Base-by-base conservation (phyloP, 2,113 vertebrate genomes). In the Tringa solitaria region DNA sequence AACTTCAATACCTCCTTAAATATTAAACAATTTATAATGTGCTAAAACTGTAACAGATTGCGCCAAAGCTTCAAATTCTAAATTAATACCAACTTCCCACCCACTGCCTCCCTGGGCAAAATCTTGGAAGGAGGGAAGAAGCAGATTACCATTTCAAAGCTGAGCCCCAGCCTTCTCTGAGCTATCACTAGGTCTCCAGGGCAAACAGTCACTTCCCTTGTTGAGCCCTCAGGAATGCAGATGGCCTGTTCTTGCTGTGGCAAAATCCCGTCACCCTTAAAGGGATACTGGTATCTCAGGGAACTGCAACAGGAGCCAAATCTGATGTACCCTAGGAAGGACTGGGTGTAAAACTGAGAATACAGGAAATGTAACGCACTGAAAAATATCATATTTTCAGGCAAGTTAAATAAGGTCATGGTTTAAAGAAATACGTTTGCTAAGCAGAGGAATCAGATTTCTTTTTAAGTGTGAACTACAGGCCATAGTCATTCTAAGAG, bases 61-160 rank as follows among this genome's bases (percentile, higher is more conserved):
- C 2, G 12, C 73, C 77, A 73, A 92, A 89, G 86, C 95, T 96
- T 85, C 73, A 67, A 86, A 95, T 68, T 81, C 96, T 95, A 96
- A 95, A 96, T 96, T 95, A 96, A 96, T 48, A 94, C 79, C 83
- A 67, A 37, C 88, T 75, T 93, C 88, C 92, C 93, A 96, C 93
- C 90, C 95, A 95, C 95, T 35, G 85, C 87, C 90, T 95, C 88
- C 83, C 82, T 81, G 59, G 86, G 90, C 88, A 92, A 90, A 92
- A 88, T 81, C 92, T 67, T 78, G 75, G 93, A 94, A 84, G 95
- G 95, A 33, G 82, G 90, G 91, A 89, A 95, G 90, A 3, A 89
- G 75, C 80, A 92, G 76, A 96, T 96, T 92, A 97, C 78, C 96
- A 96, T 89, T 95, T 95, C 94, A 95, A 95, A 97, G 94, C 83